phyloP scores from a whole-genome alignment of 2,113 vertebrate species.

The Spea bombifrons region DNA sequence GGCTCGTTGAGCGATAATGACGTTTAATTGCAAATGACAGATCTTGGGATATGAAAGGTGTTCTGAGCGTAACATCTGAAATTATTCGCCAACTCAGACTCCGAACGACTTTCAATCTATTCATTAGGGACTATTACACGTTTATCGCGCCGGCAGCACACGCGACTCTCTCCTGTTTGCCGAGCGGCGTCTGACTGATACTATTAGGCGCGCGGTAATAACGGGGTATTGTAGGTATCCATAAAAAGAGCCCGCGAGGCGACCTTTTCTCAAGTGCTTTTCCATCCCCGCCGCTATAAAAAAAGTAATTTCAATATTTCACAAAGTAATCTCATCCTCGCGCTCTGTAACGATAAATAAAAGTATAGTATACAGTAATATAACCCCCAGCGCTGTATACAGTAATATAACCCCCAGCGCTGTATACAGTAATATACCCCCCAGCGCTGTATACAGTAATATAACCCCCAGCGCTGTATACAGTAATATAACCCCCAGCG shows the following conservation, averaged over 20 bases:
- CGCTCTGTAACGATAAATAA: background rate
- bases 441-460: no score
- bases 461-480: no score
- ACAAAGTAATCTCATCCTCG: background rate
- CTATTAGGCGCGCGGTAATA: conserved; percentile 17
- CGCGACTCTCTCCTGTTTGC: background rate
- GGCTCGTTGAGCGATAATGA: background rate
- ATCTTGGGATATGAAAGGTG: background rate
- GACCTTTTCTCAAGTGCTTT: conserved; percentile 3
- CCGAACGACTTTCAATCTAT: background rate
- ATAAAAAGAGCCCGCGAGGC: background rate
- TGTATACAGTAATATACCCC: no score
- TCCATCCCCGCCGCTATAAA: background rate
- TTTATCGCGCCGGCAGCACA: background rate
- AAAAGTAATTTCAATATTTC: background rate
- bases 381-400: no score
- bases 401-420: no score
- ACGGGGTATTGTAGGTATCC: background rate
- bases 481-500: no score
- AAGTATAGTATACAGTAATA: no score
- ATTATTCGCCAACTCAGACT: background rate
- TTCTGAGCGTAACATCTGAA: background rate
- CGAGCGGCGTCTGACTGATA: background rate
- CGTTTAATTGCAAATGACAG: conserved; percentile 11
- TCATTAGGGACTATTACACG: conserved; percentile 6